phyloP scores from a whole-genome alignment of 2,113 vertebrate genomes.

The Prietella phreatophila region DNA sequence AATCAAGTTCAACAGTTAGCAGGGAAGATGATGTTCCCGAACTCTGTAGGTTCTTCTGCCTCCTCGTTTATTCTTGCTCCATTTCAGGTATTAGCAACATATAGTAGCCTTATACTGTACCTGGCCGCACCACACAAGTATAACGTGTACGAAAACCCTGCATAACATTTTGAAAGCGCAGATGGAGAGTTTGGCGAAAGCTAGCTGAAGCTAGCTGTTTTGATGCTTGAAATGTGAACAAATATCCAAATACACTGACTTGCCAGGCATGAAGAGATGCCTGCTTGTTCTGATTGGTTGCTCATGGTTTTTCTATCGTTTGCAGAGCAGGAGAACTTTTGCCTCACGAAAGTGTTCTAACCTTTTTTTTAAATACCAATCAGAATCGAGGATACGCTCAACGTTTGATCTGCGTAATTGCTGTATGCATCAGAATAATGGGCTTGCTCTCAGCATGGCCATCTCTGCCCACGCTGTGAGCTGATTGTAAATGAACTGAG shows the following conservation, averaged over 20 bases:
- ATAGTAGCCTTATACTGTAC: background rate
- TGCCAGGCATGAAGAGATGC: background rate
- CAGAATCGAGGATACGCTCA: background rate
- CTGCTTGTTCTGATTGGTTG: background rate
- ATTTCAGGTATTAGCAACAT: background rate
- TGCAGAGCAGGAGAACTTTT: background rate
- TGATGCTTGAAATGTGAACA: background rate
- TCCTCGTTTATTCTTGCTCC: background rate
- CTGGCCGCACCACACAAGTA: background rate
- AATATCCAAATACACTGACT: background rate
- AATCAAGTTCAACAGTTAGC: background rate
- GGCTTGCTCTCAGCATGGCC: background rate
- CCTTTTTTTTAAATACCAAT: background rate
- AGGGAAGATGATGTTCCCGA: background rate
- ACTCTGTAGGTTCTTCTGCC: no score
- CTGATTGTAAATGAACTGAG: conserved; percentile 38
- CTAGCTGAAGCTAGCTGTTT: background rate
- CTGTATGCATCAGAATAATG: background rate
- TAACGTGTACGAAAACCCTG: background rate
- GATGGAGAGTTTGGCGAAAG: background rate
- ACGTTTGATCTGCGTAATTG: background rate
- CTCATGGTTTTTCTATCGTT: background rate
- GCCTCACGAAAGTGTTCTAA: background rate
- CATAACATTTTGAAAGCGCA: background rate
- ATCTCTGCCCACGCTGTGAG: conserved; percentile 27